A percentile compares a stretch with the other conserved stretches of the same genome.
phyloP scores from a whole-genome alignment of 2,888 invertebrate species.

The Himalopsyche anomala region DNA sequence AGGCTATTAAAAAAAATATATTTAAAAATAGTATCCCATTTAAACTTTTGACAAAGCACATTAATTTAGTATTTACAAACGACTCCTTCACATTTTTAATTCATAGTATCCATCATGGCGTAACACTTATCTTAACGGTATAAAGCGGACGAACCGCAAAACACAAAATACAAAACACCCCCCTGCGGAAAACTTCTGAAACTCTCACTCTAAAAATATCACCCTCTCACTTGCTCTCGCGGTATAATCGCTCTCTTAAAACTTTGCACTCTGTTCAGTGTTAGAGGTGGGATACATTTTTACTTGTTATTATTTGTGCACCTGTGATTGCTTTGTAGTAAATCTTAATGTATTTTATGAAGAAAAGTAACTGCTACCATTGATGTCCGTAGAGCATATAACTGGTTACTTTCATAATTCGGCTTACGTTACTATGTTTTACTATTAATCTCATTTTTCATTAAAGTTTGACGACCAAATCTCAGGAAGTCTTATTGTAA shows the following conservation, averaged over 20 bases:
- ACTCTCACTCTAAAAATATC: background rate
- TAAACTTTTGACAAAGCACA: constrained; percentile 19
- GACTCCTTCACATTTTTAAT: constrained; percentile 40
- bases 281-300: background rate
- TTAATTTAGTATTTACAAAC: constrained; percentile 26
- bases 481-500: too few species aligned
- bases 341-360: background rate
- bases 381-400: background rate
- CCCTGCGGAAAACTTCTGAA: constrained; percentile 12
- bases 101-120: constrained; percentile 41
- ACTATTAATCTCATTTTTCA: background rate
- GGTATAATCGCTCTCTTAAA: constrained; percentile 51
- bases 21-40: background rate
- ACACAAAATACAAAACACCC: background rate
- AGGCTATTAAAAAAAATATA: too few species aligned
- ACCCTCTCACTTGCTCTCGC: constrained; percentile 2
- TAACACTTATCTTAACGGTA: constrained; percentile 11
- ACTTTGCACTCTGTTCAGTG: constrained; percentile 53
- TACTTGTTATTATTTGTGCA: too few species aligned
- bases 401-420: background rate
- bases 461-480: background rate
- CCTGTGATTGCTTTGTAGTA: background rate
- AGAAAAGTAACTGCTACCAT: background rate
- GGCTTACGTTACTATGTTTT: background rate
- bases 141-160: background rate